Evolutionary conservation across 2,113 vertebrate genomes (phyloP).

Genomic region (Poecilia latipinna): DNA sequence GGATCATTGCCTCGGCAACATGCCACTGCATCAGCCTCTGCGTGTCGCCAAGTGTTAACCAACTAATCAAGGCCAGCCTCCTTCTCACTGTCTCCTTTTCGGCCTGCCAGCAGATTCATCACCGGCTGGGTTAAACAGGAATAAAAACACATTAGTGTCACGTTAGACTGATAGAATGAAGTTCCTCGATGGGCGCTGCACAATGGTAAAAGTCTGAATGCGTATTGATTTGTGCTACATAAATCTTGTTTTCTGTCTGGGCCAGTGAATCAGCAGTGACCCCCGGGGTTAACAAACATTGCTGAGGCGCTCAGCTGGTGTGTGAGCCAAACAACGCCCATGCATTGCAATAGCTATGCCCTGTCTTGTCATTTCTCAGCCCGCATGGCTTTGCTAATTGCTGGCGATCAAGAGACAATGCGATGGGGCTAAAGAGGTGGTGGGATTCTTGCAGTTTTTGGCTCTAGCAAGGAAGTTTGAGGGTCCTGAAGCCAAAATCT

Average conservation of each 20-base stretch:
- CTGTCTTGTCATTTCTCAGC: conserved; percentile 91
- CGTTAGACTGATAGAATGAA: conserved; percentile 97
- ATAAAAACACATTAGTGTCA: conserved; percentile 97
- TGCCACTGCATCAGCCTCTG: conserved; percentile 91
- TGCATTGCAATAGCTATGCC: conserved; percentile 91
- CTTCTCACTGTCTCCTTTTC: conserved; percentile 90
- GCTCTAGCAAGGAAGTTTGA: conserved; percentile 89
- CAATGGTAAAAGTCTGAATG: conserved; percentile 90
- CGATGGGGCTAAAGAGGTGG: conserved; percentile 80
- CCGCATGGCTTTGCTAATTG: conserved; percentile 95
- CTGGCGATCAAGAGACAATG: conserved; percentile 91
- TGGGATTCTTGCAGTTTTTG: conserved; percentile 83
- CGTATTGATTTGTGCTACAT: conserved; percentile 97
- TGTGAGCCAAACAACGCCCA: conserved; percentile 79
- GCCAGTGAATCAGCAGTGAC: conserved; percentile 97
- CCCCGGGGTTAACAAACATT: conserved; percentile 98
- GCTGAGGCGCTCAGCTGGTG: conserved; percentile 92
- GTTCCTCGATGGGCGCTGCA: conserved; percentile 87
- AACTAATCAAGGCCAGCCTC: conserved; percentile 96
- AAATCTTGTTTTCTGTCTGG: conserved; percentile 98
- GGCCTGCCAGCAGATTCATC: conserved; percentile 95
- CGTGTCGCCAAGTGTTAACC: conserved; percentile 90
- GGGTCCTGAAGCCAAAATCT: conserved; percentile 90
- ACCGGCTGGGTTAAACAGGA: conserved; percentile 94
- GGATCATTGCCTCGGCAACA: conserved; percentile 87